Evolutionary conservation across 1,140 invertebrate genomes (phyloP).

Genomic region (Aphidius ervi): DNA sequence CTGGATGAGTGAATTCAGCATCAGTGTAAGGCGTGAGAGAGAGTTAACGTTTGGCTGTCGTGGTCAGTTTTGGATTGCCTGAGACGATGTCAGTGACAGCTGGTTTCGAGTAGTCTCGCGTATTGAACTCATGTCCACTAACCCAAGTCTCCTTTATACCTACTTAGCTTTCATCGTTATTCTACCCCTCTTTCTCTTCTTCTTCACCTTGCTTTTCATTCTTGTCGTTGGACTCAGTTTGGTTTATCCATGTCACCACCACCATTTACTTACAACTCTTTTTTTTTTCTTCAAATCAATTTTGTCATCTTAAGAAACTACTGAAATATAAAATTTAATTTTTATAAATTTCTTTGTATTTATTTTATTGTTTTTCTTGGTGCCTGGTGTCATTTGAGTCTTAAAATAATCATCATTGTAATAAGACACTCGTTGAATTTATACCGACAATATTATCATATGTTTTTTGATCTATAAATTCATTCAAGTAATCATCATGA

Average conservation of each 20-base stretch:
- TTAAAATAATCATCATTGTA: too few species aligned
- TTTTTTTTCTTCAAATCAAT: too few species aligned
- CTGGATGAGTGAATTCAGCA: constrained; percentile 32
- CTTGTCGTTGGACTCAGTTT: not conserved
- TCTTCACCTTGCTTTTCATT: constrained; percentile 7
- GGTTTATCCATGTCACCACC: not conserved
- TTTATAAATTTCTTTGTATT: too few species aligned
- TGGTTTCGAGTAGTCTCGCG: constrained; percentile 43
- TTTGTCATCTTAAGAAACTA: too few species aligned
- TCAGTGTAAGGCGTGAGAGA: constrained; percentile 26
- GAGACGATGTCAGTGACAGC: constrained; percentile 50
- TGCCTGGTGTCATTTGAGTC: too few species aligned
- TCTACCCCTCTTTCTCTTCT: constrained; percentile 21
- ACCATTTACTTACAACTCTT: not conserved
- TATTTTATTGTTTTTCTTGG: too few species aligned
- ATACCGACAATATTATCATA: too few species aligned
- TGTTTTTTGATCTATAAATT: too few species aligned
- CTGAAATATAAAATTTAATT: too few species aligned
- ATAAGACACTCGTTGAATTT: too few species aligned
- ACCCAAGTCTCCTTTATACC: constrained; percentile 46
- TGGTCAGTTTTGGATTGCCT: constrained; percentile 52
- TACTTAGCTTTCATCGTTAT: constrained; percentile 40
- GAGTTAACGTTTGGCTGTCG: constrained; percentile 38
- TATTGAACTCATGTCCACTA: constrained; percentile 52
- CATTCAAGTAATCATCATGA: too few species aligned